A percentile compares a stretch with the other conserved stretches of the same genome.
Evolutionary conservation across 1,140 invertebrate genomes (phyloP).

Genomic region (Schmidtea mediterranea): DNA sequence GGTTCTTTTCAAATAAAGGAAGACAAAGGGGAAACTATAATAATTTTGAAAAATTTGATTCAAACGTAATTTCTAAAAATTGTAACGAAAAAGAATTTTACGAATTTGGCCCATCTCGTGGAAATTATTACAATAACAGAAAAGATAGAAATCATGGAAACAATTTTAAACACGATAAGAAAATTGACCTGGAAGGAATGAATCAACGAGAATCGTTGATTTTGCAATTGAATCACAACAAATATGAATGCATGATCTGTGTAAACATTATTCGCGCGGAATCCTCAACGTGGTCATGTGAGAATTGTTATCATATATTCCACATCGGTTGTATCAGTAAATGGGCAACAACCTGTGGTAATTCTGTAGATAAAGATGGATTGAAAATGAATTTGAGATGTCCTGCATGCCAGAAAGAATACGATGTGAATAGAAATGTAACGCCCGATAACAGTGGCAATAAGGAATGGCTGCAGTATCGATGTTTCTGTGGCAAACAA

Average conservation of each 20-base stretch:
- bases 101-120: too few species aligned
- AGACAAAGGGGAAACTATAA: too few species aligned
- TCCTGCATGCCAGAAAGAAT: neutral
- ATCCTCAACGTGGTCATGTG: conserved; percentile 59
- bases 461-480: neutral
- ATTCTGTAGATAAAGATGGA: conserved; percentile 31
- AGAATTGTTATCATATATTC: conserved; percentile 52
- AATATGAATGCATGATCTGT: conserved; percentile 68
- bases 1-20: too few species aligned
- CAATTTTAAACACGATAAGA: too few species aligned
- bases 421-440: neutral
- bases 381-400: conserved; percentile 1
- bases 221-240: conserved; percentile 44
- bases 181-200: neutral
- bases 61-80: too few species aligned
- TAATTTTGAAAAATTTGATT: too few species aligned
- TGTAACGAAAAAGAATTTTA: too few species aligned
- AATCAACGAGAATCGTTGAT: conserved; percentile 29
- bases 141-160: too few species aligned
- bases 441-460: too few species aligned
- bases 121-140: too few species aligned
- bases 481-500: neutral
- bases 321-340: conserved; percentile 62
- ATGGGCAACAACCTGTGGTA: conserved; percentile 57
- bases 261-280: conserved; percentile 48